A percentile compares a stretch with the other conserved stretches of the same genome.
Evolutionary conservation across 2,797 vertebrate genomes (phyloP).

Genomic region (Sarcophilus harrisii): DNA sequence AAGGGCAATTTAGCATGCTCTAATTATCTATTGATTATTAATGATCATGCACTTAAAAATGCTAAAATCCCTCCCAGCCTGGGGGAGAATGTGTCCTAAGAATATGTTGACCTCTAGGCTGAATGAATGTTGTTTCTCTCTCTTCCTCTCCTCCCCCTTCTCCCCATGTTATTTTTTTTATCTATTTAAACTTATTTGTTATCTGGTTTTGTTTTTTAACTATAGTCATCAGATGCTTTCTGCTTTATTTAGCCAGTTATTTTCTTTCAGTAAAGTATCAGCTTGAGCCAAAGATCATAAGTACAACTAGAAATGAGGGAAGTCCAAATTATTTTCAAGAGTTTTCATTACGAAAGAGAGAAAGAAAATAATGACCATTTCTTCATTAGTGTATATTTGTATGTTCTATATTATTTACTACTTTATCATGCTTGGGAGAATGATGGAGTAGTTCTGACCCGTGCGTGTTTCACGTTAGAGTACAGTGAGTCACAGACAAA

Average conservation of each 20-base stretch:
- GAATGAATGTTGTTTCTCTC: conserved; percentile 6
- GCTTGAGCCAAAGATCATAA: neutral
- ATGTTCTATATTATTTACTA: neutral
- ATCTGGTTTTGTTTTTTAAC: neutral
- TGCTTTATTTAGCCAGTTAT: neutral
- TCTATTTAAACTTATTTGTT: too few relatives aligned
- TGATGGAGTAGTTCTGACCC: neutral
- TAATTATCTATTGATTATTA: neutral
- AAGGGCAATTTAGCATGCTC: neutral
- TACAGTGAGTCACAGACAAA: neutral
- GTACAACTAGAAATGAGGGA: neutral
- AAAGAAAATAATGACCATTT: neutral
- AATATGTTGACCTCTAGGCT: neutral
- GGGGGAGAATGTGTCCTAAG: neutral
- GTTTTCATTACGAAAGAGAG: neutral
- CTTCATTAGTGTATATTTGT: neutral
- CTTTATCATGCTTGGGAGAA: neutral
- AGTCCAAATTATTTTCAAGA: neutral
- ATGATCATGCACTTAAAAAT: neutral
- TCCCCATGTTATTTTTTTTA: neutral
- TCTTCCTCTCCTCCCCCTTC: neutral
- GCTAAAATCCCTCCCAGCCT: neutral
- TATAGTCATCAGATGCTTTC: neutral
- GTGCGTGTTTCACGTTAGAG: neutral
- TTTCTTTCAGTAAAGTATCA: neutral